Base-by-base conservation (phyloP, 1,140 invertebrate species). In the Atopsyche davidsoni region DNA sequence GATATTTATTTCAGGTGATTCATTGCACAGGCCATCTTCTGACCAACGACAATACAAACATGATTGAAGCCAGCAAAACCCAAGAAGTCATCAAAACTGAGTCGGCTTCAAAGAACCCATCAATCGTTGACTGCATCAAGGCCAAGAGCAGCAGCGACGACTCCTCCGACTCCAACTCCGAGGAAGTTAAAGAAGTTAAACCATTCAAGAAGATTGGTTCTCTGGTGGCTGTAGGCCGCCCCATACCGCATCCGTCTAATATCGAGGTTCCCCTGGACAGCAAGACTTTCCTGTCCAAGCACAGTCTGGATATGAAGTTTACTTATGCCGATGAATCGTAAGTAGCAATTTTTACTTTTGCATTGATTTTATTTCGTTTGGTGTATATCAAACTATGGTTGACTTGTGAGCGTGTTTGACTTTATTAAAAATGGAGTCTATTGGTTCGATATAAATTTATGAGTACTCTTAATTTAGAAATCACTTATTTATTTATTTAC, bases 261-360 rank as follows among this genome's bases (percentile, higher is more conserved):
- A 93, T 95, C 55, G 92, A 96, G 66, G 81, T 88, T 51, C 90
- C 89, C 3, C 68, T 96, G 41, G 90, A 89, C 52, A 81, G 79
- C 57, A 85, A 89, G 59, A 93, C 90, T 0, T 96, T 97, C 70
- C 73, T 96, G 13, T 91, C 87, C 9, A 90, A 92, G 64, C 92
- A 96, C 66, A 87, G 80, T 62, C 77, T 94, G 60, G 89, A 92
- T 65, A 95, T 96, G 91, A 92, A 89, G 65, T 95, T 93, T 64
- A 92, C 87, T 11, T 91, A 92, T 64, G 89, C 86, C 51, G 92
- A 96, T 74, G 90, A 95, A 54, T 90, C 86, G 92, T 96, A 75
- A 80, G 83, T 78, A 52, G n/a, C 24, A 7, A 28, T n/a, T 7
- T 28, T n/a, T n/a, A n/a, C n/a, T n/a, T n/a, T n/a, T n/a, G n/a